Conservation (phyloP, 2,113 vertebrate genomes). For the Macroglossus sobrinus region DNA sequence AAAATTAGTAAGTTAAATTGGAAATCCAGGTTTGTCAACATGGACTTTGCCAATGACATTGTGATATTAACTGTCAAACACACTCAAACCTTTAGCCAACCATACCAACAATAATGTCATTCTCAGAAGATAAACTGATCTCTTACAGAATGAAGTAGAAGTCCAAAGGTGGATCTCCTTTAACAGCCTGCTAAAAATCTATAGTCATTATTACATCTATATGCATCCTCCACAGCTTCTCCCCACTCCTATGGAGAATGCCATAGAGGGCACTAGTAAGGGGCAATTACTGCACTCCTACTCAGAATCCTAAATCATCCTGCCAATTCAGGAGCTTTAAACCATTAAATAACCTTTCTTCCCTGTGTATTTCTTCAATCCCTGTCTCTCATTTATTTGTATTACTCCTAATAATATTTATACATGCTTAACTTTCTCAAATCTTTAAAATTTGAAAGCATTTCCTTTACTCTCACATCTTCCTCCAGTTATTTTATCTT, state of each 20-base stretch:
- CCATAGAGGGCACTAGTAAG: background rate
- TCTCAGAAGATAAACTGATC: background rate
- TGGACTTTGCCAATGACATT: background rate
- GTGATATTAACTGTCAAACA: background rate
- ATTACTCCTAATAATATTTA: background rate
- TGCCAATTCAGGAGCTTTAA: background rate
- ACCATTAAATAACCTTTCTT: background rate
- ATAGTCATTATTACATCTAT: background rate
- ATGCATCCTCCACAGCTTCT: background rate
- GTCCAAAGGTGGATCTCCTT: background rate
- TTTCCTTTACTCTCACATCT: background rate
- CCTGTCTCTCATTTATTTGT: background rate
- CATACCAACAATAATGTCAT: background rate
- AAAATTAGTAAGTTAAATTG: background rate
- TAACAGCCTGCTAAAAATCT: background rate
- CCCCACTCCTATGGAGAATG: background rate
- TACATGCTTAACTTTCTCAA: background rate
- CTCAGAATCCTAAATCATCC: background rate
- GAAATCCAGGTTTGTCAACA: background rate
- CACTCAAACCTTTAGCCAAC: background rate
- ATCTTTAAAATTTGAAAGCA: background rate
- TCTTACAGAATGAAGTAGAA: background rate
- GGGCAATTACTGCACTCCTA: background rate
- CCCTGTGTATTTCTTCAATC: background rate
- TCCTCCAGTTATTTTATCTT: background rate